Evolutionary conservation across 2,113 vertebrate genomes (phyloP), one percentile per base, ranked within the genome.

Genomic region (Urocitellus parryii): DNA sequence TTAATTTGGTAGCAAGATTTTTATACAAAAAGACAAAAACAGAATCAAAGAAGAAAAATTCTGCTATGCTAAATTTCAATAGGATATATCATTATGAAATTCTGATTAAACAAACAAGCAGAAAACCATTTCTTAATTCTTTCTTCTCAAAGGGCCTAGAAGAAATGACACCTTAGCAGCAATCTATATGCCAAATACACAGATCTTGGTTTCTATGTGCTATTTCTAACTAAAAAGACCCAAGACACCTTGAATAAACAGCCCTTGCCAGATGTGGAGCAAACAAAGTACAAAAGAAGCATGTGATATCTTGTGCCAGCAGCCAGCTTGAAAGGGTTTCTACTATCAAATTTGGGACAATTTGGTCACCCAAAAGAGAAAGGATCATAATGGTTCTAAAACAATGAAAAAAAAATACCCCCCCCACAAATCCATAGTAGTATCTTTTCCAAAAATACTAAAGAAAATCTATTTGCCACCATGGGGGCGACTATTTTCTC

Each of bases 241-340:
- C 65, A 96, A 77, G 72, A 77, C 34, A 92, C 58, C 56, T 70
- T 84, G 61, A 68, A 91, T 89, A 72, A 96, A 80, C 2, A 94
- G 90, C 2, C 65, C 34, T 88, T 81, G 94, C 68, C 53, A 73
- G 27, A 90, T 39, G 34, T 72, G 11, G 24, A 85, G 42, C 8
- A 73, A 97, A 89, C 45, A 80, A 84, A 90, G 34, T 16, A 90
- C 29, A 95, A 85, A 79, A 73, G 14, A 72, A 95, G 61, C 20
- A 4, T 9, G 18, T 48, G 27, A 45, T 70, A 93, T 17, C 29
- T 48, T 83, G 42, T 7, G 58, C 8, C 70, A 88, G 13, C 10
- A 65, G 39, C 13, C 56, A 78, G 7, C 56, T 32, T 72, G 74
- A 87, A 89, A 87, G 32, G n/a, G 24, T 72, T 77, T 37, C 29